A percentile compares a stretch with the other conserved stretches of the same genome.
phyloP scores from a whole-genome alignment of 2,113 vertebrate species.

The Gopherus flavomarginatus region DNA sequence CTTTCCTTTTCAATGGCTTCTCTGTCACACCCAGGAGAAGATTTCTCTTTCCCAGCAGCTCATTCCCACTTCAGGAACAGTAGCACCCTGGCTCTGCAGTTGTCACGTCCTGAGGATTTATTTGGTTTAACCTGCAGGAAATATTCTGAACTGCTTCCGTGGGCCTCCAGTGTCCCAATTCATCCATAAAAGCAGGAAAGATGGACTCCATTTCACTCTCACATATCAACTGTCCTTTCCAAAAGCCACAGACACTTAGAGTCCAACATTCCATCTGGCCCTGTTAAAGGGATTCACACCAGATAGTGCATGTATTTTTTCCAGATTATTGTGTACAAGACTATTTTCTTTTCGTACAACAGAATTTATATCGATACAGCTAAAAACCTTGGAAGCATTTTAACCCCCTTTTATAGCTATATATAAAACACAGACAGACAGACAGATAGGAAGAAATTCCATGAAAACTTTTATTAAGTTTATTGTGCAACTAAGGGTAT shows the following conservation, averaged over 20 bases:
- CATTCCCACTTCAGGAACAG: background rate
- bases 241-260: background rate
- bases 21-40: background rate
- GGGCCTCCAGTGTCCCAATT: accelerated
- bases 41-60: background rate
- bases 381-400: background rate
- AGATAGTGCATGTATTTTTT: too few species aligned
- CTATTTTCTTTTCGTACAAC: too few species aligned
- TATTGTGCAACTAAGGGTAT: background rate
- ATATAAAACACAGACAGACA: background rate
- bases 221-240: background rate
- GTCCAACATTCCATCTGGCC: too few species aligned
- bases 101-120: background rate
- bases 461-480: background rate
- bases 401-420: background rate
- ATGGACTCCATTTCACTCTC: background rate
- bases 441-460: background rate
- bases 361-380: too few species aligned
- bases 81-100: background rate
- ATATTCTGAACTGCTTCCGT: background rate
- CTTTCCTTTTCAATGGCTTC: background rate
- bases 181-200: background rate
- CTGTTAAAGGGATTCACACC: too few species aligned
- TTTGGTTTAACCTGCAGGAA: background rate
- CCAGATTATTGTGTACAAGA: too few species aligned